Evolutionary conservation across 2,888 invertebrate species (phyloP), one percentile per base, ranked within the genome.

Genomic region (Drosophila histrio): DNA sequence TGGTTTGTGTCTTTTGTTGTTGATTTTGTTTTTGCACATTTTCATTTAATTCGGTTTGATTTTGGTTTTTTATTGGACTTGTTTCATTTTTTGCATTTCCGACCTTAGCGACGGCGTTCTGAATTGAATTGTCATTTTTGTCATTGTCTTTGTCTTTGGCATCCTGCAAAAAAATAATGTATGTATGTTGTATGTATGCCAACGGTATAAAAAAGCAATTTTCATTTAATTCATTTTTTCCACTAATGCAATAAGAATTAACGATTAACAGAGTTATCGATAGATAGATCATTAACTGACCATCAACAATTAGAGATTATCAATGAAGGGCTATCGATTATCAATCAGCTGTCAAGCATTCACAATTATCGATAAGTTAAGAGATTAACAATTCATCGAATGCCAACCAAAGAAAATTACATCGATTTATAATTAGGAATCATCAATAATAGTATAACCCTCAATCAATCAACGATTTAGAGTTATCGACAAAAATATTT

Each of bases 111-210:
- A 87, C 89, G 87, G 86, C 78, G 67, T 65, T 91, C 88, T 87
- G 80, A 59, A 41, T 52, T 28, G 53, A 11, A 44, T 83, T 91
- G 65, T 75, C 34, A 80, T 83, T 77, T 72, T 57, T 89, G 64
- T 89, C 83, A 86, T 86, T 90, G 79, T 89, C 87, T 88, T 88
- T 89, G 76, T 88, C 89, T 81, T 91, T 91, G 90, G 90, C 90
- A 90, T 91, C 91, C 91, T 91, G 92, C 85, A 92, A 92, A 81
- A 87, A 47, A 88, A 80, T 67, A 77, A 84, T 77, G 50, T 59
- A 68, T 46, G 19, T 30, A 26, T 43, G n/a, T 34, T 15, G 56
- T 62, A 58, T 61, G 53, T 50, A 88, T 86, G 87, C 86, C 82
- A 86, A 82, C 85, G 64, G 61, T 59, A 68, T 78, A 62, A 47